These are phyloP conservation scores for Martes martes DNA, from an alignment of 2,113 vertebrate genomes.

Conservation along the genomic window DNA sequence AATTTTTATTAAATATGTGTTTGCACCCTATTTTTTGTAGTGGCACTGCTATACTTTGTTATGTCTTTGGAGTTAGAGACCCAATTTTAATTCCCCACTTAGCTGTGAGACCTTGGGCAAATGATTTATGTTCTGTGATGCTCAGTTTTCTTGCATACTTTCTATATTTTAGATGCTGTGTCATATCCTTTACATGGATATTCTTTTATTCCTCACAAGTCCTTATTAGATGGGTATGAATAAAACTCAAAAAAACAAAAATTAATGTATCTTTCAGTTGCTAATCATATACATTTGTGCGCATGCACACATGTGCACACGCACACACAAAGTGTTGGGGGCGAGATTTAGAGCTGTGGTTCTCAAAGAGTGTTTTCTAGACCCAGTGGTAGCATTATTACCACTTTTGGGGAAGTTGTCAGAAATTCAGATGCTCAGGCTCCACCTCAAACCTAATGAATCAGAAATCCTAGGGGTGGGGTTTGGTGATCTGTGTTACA, in stretches of 20 bases:
- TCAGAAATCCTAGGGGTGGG: background rate
- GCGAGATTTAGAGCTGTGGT: background rate
- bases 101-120: background rate
- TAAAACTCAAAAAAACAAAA: background rate
- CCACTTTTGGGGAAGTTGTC: background rate
- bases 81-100: background rate
- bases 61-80: background rate
- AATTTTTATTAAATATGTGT: constrained; percentile 12
- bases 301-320: background rate
- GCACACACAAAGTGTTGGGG: background rate
- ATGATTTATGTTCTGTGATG: background rate
- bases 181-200: background rate
- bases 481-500: background rate
- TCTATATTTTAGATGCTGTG: background rate
- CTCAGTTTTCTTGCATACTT: constrained; percentile 21
- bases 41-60: background rate
- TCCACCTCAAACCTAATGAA: background rate
- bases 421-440: constrained; percentile 20
- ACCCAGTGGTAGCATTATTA: background rate
- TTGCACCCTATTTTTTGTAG: constrained; percentile 4
- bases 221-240: background rate
- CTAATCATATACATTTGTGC: background rate
- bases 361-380: constrained; percentile 13
- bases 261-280: background rate
- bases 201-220: constrained; percentile 12